phyloP scores from a whole-genome alignment of 53 echinoderm and acorn worm genomes.

The Echinarachnius parma region DNA sequence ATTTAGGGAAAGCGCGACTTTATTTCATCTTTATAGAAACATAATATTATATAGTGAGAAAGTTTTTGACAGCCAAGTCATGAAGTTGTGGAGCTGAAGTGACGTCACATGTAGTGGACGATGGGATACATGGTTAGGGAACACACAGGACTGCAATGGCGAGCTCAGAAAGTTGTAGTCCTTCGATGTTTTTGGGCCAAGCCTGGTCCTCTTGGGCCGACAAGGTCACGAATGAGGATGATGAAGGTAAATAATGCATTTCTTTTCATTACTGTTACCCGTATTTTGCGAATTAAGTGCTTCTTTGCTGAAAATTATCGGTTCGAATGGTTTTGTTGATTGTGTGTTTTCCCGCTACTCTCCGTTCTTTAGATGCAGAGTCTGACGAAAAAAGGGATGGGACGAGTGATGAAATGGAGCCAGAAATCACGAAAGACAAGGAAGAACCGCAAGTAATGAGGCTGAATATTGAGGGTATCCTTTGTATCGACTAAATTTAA shows the following conservation, averaged over 20 bases:
- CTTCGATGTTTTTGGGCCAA: constrained; percentile 98
- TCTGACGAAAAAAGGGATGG: constrained; percentile 42
- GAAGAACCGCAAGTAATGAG: constrained; percentile 86
- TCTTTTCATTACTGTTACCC: constrained; percentile 51
- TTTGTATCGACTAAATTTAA: constrained; percentile 51
- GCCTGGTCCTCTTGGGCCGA: constrained; percentile 98
- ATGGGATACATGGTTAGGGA: constrained; percentile 94
- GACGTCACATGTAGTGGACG: constrained; percentile 94
- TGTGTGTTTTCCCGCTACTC: constrained; percentile 75
- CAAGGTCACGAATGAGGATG: constrained; percentile 57
- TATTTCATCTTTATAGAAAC: not conserved
- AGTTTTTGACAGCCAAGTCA: constrained; percentile 24
- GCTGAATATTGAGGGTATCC: constrained; percentile 96
- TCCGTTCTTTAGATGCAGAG: constrained; percentile 67
- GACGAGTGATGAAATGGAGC: constrained; percentile 53
- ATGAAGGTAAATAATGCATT: constrained; percentile 78
- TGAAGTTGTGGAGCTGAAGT: constrained; percentile 53
- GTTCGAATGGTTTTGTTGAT: constrained; percentile 37
- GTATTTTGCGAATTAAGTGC: constrained; percentile 4
- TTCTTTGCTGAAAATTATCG: constrained; percentile 12
- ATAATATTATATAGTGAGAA: too few relatives aligned
- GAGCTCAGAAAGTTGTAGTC: constrained; percentile 94
- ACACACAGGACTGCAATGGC: constrained; percentile 98
- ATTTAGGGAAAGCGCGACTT: not conserved
- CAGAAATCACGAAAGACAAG: constrained; percentile 42